phyloP scores from a whole-genome alignment of 2,113 vertebrate species.

The Strix aluco region DNA sequence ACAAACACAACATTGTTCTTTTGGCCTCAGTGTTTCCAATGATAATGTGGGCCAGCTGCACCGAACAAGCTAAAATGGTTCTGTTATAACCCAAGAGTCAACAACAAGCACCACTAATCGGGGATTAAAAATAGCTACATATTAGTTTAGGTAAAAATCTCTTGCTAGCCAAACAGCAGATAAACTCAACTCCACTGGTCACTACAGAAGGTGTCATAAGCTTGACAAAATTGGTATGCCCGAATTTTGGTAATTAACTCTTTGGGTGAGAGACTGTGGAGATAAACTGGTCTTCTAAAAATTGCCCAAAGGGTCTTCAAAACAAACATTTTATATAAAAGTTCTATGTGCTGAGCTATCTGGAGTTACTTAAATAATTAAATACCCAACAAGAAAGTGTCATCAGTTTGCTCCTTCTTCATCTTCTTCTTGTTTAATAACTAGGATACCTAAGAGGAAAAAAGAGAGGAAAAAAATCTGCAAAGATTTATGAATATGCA shows the following conservation, averaged over 20 bases:
- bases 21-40: conserved; percentile 26
- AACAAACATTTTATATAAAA: conserved; percentile 73
- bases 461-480: neutral
- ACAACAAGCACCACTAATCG: conserved; percentile 30
- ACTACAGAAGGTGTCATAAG: conserved; percentile 17
- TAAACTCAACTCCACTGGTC: conserved; percentile 34
- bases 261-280: conserved; percentile 52
- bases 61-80: neutral
- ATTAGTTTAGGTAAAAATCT: conserved; percentile 29
- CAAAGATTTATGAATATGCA: neutral
- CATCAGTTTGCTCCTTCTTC: conserved; percentile 76
- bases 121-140: neutral
- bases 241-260: conserved; percentile 39
- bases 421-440: conserved; percentile 79
- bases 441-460: conserved; percentile 71
- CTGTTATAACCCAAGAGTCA: neutral
- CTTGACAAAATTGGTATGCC: conserved; percentile 16
- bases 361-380: conserved; percentile 74
- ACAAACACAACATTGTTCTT: neutral
- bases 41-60: neutral
- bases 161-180: conserved; percentile 17
- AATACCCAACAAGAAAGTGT: conserved; percentile 36
- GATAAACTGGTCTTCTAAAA: conserved; percentile 53
- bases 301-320: conserved; percentile 63
- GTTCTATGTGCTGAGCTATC: conserved; percentile 54